A percentile compares a stretch with the other conserved stretches of the same genome.
phyloP scores from a whole-genome alignment of 1,140 invertebrate species.

The Drosophila busckii region DNA sequence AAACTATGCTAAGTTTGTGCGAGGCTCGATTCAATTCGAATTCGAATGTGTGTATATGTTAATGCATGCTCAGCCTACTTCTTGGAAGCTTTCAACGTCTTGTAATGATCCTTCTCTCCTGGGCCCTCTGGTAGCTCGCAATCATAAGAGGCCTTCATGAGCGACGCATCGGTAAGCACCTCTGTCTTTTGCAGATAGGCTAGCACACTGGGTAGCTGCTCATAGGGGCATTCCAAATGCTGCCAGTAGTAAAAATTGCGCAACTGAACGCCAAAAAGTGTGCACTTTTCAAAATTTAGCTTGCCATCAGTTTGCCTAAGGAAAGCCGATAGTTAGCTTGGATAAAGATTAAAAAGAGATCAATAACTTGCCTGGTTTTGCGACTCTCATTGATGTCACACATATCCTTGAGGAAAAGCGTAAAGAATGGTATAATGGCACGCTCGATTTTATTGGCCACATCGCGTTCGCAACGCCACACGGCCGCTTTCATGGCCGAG shows the following conservation, averaged over 20 bases:
- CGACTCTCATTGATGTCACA: slow-evolving; percentile 92
- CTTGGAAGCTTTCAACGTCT: slow-evolving; percentile 83
- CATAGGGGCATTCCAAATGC: slow-evolving; percentile 90
- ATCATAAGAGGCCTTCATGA: slow-evolving; percentile 91
- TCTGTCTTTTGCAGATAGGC: slow-evolving; percentile 88
- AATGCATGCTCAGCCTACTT: too few species aligned
- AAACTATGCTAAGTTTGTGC: slow-evolving; percentile 32
- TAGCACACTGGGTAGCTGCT: slow-evolving; percentile 86
- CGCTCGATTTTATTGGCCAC: slow-evolving; percentile 87
- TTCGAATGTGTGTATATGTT: slow-evolving; percentile 24
- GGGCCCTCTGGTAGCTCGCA: slow-evolving; percentile 91
- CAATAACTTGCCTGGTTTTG: slow-evolving; percentile 22
- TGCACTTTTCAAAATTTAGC: slow-evolving; percentile 93
- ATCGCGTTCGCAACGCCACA: slow-evolving; percentile 92
- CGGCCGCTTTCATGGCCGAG: slow-evolving; percentile 93
- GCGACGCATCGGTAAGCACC: slow-evolving; percentile 87
- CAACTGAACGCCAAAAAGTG: slow-evolving; percentile 90
- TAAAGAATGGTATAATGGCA: slow-evolving; percentile 95
- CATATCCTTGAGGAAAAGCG: slow-evolving; percentile 92
- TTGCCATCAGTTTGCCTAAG: slow-evolving; percentile 87
- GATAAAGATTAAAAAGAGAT: not conserved
- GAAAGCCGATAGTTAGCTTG: not conserved
- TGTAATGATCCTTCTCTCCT: slow-evolving; percentile 90
- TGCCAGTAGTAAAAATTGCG: slow-evolving; percentile 92
- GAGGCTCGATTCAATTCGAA: slow-evolving; percentile 27